Base-by-base conservation (phyloP, 2,888 invertebrate species). In the Rhopalosiphum nymphaeae region DNA sequence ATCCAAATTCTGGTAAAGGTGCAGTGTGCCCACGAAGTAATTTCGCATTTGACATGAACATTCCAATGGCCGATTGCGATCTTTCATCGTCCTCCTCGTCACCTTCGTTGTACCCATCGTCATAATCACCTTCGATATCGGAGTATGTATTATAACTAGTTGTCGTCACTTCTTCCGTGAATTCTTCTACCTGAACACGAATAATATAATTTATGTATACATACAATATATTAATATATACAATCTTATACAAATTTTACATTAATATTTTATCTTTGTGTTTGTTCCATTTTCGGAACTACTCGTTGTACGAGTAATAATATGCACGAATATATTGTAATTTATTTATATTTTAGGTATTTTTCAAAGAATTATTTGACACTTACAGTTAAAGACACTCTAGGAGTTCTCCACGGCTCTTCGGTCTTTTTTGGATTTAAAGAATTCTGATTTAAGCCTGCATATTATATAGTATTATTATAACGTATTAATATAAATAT, bases 1-100 rank as follows among this genome's bases (percentile, higher is more conserved):
- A 97, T 89, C 97, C 97, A 93, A 97, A 97, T 95, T 97, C 97
- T 0, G 97, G 97, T 96, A 97, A 97, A 56, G 97, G 97, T 87
- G 97, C 97, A 53, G 97, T 96, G 93, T 96, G 95, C 11, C 94
- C 94, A 53, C 95, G 95, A 36, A 95, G 95, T 91, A 95, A 95
- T 56, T 95, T 95, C 44, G 95, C 94, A 36, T 95, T 95, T 11
- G 95, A 95, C 89, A 95, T 94, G 89, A 95, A 95, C 29, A 94
- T 90, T n/a, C 95, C 95, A 11, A 95, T 78, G 44, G 94, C 94
- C 44, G 95, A 93, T 56, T 91, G 88, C 25, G 91, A 89, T 57
- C 91, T 56, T 56, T 91, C 94, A 11, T 91, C 93, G 44, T 93
- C 94, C 46, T 91, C 94, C 21, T 91, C 94, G n/a, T 92, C 95